Base-by-base conservation (phyloP, 2,797 vertebrate genomes). In the Peromyscus eremicus region DNA sequence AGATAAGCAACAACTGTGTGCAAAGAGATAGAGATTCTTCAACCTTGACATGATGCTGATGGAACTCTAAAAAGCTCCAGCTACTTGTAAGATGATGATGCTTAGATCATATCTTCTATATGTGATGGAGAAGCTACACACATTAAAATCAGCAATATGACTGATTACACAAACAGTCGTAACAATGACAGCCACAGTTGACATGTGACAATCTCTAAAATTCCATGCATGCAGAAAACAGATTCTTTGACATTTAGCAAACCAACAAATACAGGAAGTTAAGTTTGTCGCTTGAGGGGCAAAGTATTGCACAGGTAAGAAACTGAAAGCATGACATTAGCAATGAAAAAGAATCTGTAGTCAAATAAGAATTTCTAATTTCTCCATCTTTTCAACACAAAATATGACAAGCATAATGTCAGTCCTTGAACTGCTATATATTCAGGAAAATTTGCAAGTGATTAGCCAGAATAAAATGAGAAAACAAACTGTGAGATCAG, bases 211-310 rank as follows among this genome's bases (percentile, higher is more conserved):
- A 57, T 57, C 37, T 97, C 93, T 87, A 80, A 96, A 94, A 82
- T 75, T 32, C 2, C 21, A 46, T 46, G 21, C 7, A 92, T 96
- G 68, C 68, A 94, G n/a, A 96, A 90, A 86, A 81, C 92, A 55
- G n/a, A 14, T 71, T 70, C 85, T 92, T 80, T 62, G 16, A 83
- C 85, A 34, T 82, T 96, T 90, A 97, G 79, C 52, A 91, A 87
- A 70, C 70, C n/a, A 66, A 10, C 95, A 96, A 95, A 96, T 40
- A 81, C 7, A 37, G 34, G 25, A 32, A 7, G 17, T 52, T 62
- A 68, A 85, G 40, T 21, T 91, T 89, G 52, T 79, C 52, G 73
- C 34, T 46, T 93, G 71, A 55, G 40, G 68, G 17, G 84, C 40
- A 96, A 89, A 49, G 64, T 80, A 19, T 80, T 83, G 2, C n/a